Evolutionary conservation across 2,113 vertebrate genomes (phyloP).

Genomic region (Centropus bengalensis): DNA sequence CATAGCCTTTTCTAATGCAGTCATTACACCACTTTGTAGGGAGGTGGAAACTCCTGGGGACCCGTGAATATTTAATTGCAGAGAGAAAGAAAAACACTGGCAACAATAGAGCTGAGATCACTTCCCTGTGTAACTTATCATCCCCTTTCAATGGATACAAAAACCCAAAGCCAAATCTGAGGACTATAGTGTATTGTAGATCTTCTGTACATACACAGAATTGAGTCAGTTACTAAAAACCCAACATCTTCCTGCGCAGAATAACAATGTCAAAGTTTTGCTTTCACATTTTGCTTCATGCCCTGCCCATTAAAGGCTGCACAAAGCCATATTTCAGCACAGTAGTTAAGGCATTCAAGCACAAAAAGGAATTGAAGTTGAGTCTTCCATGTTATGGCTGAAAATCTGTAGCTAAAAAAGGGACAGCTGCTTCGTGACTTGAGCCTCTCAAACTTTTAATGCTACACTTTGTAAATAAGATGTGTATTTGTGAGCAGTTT

Average conservation of each 20-base stretch:
- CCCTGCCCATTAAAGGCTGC: background rate
- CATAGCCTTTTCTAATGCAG: background rate
- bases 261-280: background rate
- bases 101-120: background rate
- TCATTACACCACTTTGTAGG: background rate
- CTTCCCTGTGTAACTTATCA: background rate
- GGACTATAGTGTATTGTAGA: accelerated
- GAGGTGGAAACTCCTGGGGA: background rate
- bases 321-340: background rate
- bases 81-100: background rate
- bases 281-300: background rate
- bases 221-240: background rate
- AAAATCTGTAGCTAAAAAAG: background rate
- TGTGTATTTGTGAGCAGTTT: background rate
- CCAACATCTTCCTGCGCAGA: background rate
- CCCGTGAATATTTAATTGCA: background rate
- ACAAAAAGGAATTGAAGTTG: background rate
- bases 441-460: background rate
- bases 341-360: background rate
- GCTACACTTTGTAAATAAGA: background rate
- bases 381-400: background rate
- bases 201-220: background rate
- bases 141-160: background rate
- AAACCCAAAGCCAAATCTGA: background rate
- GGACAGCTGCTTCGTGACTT: background rate